Evolutionary conservation across 2,113 vertebrate species (phyloP).

Genomic region (Mobula birostris): DNA sequence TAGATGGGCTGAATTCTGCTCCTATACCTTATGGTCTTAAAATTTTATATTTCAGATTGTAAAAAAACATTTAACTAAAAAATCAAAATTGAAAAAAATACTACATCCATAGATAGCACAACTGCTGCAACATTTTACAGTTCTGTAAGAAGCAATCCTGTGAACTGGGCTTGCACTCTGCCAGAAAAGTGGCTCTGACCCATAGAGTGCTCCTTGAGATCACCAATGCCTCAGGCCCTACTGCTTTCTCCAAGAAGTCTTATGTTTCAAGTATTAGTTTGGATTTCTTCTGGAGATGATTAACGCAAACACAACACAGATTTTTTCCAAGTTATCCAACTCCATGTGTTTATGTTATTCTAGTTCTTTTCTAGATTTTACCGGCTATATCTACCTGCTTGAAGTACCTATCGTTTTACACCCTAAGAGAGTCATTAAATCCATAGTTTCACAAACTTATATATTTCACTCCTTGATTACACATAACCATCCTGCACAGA

Average conservation of each 20-base stretch:
- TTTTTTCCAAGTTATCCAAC: constrained; percentile 99
- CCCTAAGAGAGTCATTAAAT: constrained; percentile 78
- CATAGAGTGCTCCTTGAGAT: constrained; percentile 79
- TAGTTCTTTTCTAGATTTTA: constrained; percentile 98
- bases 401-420: constrained; percentile 86
- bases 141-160: constrained; percentile 53
- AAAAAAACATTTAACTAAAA: constrained; percentile 51
- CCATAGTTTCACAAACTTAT: constrained; percentile 45
- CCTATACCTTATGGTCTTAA: constrained; percentile 43
- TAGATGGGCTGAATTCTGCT: no score
- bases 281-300: constrained; percentile 99
- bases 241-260: constrained; percentile 91
- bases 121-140: constrained; percentile 65
- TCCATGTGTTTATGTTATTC: constrained; percentile 99
- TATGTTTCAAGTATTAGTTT: constrained; percentile 96
- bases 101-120: constrained; percentile 53
- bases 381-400: constrained; percentile 99
- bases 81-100: constrained; percentile 51
- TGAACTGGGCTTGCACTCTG: constrained; percentile 72
- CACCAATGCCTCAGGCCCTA: constrained; percentile 81
- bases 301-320: constrained; percentile 99
- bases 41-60: constrained; percentile 61
- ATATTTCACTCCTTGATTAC: constrained; percentile 34
- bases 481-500: constrained; percentile 11
- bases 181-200: constrained; percentile 80